Evolutionary conservation across 2,888 invertebrate genomes (phyloP).

Genomic region (Mythimna lalbum): DNA sequence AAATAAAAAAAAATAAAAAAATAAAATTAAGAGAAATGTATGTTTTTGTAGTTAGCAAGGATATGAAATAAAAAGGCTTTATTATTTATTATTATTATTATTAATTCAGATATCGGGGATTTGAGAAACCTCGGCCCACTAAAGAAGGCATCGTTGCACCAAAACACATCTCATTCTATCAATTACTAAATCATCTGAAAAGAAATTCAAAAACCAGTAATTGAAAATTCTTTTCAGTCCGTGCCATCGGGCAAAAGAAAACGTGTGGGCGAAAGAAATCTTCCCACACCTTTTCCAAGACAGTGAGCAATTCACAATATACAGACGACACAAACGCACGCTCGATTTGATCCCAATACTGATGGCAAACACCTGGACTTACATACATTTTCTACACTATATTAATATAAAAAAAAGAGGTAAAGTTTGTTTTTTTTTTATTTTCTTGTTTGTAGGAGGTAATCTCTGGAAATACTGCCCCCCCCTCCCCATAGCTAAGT

Average conservation of each 20-base stretch:
- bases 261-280: slow-evolving; percentile 25
- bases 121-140: too few species aligned
- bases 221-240: slow-evolving; percentile 13
- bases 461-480: too few species aligned
- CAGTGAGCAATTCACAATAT: slow-evolving; percentile 43
- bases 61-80: too few species aligned
- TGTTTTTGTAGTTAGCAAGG: too few species aligned
- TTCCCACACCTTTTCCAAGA: slow-evolving; percentile 52
- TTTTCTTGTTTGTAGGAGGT: too few species aligned
- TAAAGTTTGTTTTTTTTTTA: too few species aligned
- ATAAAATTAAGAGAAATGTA: too few species aligned
- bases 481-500: too few species aligned
- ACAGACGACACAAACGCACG: slow-evolving; percentile 43
- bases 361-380: slow-evolving; percentile 24
- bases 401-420: too few species aligned
- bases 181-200: slow-evolving; percentile 3
- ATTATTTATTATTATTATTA: too few species aligned
- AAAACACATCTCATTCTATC: neutral
- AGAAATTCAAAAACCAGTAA: slow-evolving; percentile 16
- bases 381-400: slow-evolving; percentile 28
- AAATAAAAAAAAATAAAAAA: too few species aligned
- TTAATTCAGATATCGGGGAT: too few species aligned
- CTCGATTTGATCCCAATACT: slow-evolving; percentile 52
- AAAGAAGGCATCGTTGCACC: neutral
- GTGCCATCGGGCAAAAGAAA: slow-evolving; percentile 20